These are phyloP conservation scores for Hesperophylax magnus DNA, from an alignment of 1,140 invertebrate species.

Conservation along the genomic window DNA sequence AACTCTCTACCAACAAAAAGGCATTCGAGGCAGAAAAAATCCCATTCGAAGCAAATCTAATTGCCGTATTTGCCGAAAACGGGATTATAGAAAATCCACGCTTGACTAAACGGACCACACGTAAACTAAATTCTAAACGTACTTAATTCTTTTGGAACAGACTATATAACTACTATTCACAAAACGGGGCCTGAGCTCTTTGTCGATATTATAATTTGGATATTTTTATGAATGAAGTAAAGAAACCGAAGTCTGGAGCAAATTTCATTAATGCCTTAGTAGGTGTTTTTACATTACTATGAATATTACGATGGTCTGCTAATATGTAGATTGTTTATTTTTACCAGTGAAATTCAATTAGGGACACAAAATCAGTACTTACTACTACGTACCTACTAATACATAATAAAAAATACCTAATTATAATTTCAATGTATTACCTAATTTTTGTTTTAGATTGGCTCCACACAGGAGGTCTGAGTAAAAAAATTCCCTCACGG, in stretches of 20 bases:
- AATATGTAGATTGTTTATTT: too few relatives aligned
- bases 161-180: background rate
- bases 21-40: constrained; percentile 18
- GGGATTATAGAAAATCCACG: constrained; percentile 22
- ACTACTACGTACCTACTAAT: too few relatives aligned
- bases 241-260: background rate
- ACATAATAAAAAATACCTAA: too few relatives aligned
- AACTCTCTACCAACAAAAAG: constrained; percentile 17
- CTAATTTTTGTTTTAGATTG: too few relatives aligned
- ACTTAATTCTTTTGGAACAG: background rate
- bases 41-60: constrained; percentile 21
- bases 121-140: background rate
- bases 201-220: constrained; percentile 17
- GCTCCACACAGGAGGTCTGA: too few relatives aligned
- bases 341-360: too few relatives aligned
- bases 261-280: background rate
- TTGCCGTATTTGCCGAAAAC: constrained; percentile 20
- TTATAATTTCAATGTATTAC: too few relatives aligned
- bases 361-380: too few relatives aligned
- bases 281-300: too few relatives aligned
- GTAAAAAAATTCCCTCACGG: too few relatives aligned
- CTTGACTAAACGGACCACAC: constrained; percentile 21
- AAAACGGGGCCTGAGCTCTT: constrained; percentile 3
- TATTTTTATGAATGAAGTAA: constrained; percentile 34
- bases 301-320: too few relatives aligned